These are phyloP conservation scores for Dendrolimus punctatus DNA, from an alignment of 1,140 invertebrate genomes.

Conservation along the genomic window DNA sequence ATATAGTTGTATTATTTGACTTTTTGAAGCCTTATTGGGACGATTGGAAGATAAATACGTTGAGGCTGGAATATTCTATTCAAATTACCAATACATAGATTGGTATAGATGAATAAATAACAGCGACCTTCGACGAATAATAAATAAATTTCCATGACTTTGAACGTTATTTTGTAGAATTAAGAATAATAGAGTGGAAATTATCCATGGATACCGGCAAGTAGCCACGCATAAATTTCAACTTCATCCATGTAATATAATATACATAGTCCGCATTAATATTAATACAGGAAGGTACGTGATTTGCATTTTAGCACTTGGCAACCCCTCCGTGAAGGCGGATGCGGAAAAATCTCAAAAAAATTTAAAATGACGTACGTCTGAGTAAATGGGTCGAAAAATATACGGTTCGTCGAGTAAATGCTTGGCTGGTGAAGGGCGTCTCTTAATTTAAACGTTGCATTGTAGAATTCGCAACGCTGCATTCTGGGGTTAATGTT, in stretches of 20 bases:
- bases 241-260: conserved; percentile 9
- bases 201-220: conserved; percentile 11
- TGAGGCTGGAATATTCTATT: too few species aligned
- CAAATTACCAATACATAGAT: too few species aligned
- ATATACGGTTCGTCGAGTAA: conserved; percentile 40
- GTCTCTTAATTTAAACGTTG: conserved; percentile 18
- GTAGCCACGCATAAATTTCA: conserved; percentile 18
- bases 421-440: conserved; percentile 34
- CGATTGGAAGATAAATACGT: too few species aligned
- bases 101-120: too few species aligned
- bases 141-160: too few species aligned
- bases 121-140: too few species aligned
- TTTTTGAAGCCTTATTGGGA: too few species aligned
- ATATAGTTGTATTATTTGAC: too few species aligned
- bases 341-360: conserved; percentile 37
- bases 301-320: conserved; percentile 56
- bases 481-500: conserved; percentile 17
- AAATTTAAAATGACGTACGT: conserved; percentile 45
- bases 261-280: conserved; percentile 15
- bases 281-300: conserved; percentile 38
- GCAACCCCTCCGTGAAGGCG: conserved; percentile 29
- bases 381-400: conserved; percentile 60
- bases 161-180: too few species aligned
- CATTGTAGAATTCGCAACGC: conserved; percentile 6
- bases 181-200: too few species aligned